Conservation (phyloP, 2,888 invertebrate genomes). For the Zaprionus bogoriensis region DNA sequence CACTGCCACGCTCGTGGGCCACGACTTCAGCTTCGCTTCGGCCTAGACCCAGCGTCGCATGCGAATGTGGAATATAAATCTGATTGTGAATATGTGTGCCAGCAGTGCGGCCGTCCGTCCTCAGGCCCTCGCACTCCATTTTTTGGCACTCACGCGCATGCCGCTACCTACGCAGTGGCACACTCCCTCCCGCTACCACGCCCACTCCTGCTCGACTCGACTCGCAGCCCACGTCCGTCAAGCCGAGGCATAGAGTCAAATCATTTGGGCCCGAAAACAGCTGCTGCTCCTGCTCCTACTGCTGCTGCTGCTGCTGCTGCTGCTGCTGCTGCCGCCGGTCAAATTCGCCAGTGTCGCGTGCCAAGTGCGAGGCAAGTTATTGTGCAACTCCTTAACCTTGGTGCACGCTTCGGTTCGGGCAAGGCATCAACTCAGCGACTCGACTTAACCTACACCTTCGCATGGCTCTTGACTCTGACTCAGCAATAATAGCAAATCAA, state of each 20-base stretch:
- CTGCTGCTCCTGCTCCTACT: neutral
- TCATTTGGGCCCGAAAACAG: constrained; percentile 1
- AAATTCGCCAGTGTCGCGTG: neutral
- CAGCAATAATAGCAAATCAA: too few species aligned
- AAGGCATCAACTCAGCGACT: too few species aligned
- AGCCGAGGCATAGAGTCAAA: neutral
- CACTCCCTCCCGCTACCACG: neutral
- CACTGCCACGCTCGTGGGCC: neutral
- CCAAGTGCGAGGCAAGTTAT: neutral
- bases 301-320: neutral
- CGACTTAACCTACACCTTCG: neutral
- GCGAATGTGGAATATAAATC: constrained; percentile 19
- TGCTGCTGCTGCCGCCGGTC: neutral
- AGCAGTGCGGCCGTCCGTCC: constrained; percentile 2
- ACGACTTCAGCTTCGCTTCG: constrained; percentile 42
- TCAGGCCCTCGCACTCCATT: constrained; percentile 24
- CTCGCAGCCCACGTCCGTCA: too few species aligned
- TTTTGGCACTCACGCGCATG: constrained; percentile 47
- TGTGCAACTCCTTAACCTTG: neutral
- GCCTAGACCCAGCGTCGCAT: constrained; percentile 27
- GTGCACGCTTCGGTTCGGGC: too few species aligned
- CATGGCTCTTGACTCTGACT: too few species aligned
- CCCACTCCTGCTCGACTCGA: neutral
- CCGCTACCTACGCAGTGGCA: constrained; percentile 10
- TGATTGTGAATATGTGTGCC: constrained; percentile 2